Percentiles rank a stretch among this genome's conserved stretches.
These are phyloP conservation scores for Lerista edwardsae DNA, from an alignment of 2,797 vertebrate genomes.

Conservation along the genomic window DNA sequence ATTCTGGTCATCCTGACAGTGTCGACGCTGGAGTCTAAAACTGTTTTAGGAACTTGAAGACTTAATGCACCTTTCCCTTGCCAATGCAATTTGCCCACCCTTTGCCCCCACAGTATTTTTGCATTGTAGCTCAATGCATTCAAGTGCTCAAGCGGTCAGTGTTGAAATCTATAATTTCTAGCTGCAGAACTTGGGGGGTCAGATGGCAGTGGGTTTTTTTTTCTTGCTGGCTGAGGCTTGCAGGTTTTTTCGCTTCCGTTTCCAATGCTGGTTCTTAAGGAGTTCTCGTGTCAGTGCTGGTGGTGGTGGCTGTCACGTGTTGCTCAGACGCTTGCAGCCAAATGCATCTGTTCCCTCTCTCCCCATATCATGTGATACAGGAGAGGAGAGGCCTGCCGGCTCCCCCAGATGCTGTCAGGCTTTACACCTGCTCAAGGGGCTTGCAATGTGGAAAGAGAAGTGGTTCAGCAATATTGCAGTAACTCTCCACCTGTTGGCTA, in stretches of 20 bases:
- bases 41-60: neutral
- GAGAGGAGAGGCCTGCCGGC: neutral
- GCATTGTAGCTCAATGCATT: too few species aligned
- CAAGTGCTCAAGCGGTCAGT: neutral
- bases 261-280: constrained; percentile 19
- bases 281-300: neutral
- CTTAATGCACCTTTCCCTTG: neutral
- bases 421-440: neutral
- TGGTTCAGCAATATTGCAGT: too few species aligned
- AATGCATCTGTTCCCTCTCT: neutral
- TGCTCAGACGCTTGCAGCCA: neutral
- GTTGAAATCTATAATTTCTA: neutral
- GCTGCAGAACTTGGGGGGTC: neutral
- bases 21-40: neutral
- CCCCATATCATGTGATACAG: constrained; percentile 14
- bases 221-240: neutral
- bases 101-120: neutral
- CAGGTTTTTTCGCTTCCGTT: constrained; percentile 8
- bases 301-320: neutral
- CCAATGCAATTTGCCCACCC: too few species aligned
- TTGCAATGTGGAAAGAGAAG: neutral
- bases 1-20: too few species aligned
- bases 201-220: too few species aligned
- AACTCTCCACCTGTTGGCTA: neutral
- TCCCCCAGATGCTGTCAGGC: neutral